Base-by-base conservation (phyloP, 92 coral and sea anemone genomes). In the Palythoa grandiflora region DNA sequence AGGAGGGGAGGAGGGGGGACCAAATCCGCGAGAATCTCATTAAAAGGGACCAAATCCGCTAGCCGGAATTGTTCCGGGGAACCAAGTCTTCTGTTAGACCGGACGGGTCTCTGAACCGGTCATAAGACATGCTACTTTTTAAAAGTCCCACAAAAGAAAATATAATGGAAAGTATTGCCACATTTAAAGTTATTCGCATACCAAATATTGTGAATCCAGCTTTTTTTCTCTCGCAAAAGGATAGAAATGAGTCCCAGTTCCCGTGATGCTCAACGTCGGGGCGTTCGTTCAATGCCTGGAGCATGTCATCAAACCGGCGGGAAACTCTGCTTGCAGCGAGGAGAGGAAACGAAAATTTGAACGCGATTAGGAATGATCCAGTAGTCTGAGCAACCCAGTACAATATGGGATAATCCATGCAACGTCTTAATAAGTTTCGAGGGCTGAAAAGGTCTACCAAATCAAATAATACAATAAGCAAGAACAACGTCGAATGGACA, bases 291-390 rank as follows among this genome's bases (percentile, higher is more conserved):
- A 93, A 59, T 15, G 39, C 65, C 39, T 85, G 70, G 52, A 88
- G 86, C 93, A 93, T 88, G 17, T 53, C 71, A 36, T 90, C 93
- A 77, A 84, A 93, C 36, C 88, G 83, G 13, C 78, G 77, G 47
- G 95, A 90, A 21, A 88, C 93, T 71, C 87, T 73, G 75, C 95
- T 90, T 38, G 95, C 95, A 5, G 92, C 87, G 19, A 85, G 72
- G 68, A 93, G 77, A 8, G 95, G 93, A 53, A 93, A 93, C 2
- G 93, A 91, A 87, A 89, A 93, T 55, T 90, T 90, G 84, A 88
- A 87, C 4, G 95, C 89, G 9, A 90, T 90, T 20, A 92, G 48
- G 50, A 84, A 80, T 44, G 93, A 90, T 9, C 93, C 95, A 3
- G 89, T 91, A 20, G 66, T 11, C 77, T 88, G 80, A 37, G 93